Evolutionary conservation across 1,140 invertebrate species (phyloP), one percentile per base, ranked within the genome.

Genomic region (Globodera ellingtonae): DNA sequence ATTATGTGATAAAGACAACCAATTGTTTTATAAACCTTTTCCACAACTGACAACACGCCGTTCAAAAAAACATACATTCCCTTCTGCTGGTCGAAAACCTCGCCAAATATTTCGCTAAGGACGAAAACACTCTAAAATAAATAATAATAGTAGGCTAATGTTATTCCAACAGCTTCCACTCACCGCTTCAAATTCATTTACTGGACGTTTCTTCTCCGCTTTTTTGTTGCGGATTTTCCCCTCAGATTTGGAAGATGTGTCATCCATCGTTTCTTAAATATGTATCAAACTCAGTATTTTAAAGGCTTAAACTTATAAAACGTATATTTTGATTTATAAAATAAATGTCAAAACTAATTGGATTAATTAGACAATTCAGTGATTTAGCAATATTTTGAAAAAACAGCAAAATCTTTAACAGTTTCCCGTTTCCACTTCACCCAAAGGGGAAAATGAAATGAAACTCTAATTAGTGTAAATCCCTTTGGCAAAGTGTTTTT

Each of bases 61-160:
- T 87, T 83, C 65, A 84, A 48, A 62, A 86, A 79, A 46, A 21
- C 66, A 3, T 35, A 44, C 1, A 15, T 47, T 13, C 83, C 84
- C 21, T 70, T 74, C 18, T 86, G 82, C 21, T 86, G 65, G 59
- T 84, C 74, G 18, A 85, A 84, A 48, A 86, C 46, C 48, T 86
- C 84, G 47, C 84, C 84, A 72, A 83, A 86, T 44, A 84, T 84
- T 35, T 84, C 83, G 24, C 79, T 70, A 21, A 84, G 71, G 13
- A 84, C 44, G 65, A 84, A 86, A 9, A 79, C 83, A 44, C 66
- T 79, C 83, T 84, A 47, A 84, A 84, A 84, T 4, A n/a, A 44
- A 15, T 35, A 35, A 35, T 50, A 18, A 18, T n/a, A 82, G 72
- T 72, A 35, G n/a, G n/a, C 47, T 75, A 15, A 44, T 21, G 46